Base-by-base conservation (phyloP, 2,888 invertebrate species). In the Aphodius granarius region DNA sequence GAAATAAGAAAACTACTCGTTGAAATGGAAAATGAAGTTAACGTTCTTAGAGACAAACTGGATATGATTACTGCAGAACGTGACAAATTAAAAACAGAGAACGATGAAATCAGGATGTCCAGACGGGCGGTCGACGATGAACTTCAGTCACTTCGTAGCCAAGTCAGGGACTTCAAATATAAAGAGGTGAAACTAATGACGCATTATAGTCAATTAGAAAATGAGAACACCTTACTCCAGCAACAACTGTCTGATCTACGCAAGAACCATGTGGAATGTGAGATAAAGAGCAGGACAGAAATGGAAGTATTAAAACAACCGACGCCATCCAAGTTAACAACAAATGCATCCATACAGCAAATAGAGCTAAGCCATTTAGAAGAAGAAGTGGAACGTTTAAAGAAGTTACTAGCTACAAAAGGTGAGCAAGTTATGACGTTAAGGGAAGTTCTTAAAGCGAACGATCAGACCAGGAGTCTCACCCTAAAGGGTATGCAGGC, bases 221-320 rank as follows among this genome's bases (percentile, higher is more conserved):
- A 68, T 6, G 68, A 68, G 22, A 68, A 68, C 21, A 22, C 68
- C n/a, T 20, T n/a, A 9, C 22, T 68, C n/a, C 18, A 68, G 20
- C 20, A 68, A 20, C 68, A 68, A 68, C 21, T 68, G 21, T 19
- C 19, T 20, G 68, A 68, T 5, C 3, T 68, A 21, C 20, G 68
- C n/a, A 68, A 68, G 22, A n/a, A 19, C n/a, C 68, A 68, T n/a
- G 68, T 68, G 5, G 68, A 68, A n/a, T 19, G 20, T 21, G 68
- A 68, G 68, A 68, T 68, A n/a, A 68, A 68, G 20, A 68, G 21
- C 21, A 68, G 68, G 16, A 20, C 20, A 68, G 68, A 20, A 6
- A 19, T 68, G 19, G 68, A 20, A 68, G 20, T 21, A 16, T n/a
- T 13, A 6, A 68, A n/a, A 68, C 20, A 68, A 20, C 20, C n/a